Evolutionary conservation across 1,140 invertebrate genomes (phyloP).

Genomic region (Oscheius sp.): DNA sequence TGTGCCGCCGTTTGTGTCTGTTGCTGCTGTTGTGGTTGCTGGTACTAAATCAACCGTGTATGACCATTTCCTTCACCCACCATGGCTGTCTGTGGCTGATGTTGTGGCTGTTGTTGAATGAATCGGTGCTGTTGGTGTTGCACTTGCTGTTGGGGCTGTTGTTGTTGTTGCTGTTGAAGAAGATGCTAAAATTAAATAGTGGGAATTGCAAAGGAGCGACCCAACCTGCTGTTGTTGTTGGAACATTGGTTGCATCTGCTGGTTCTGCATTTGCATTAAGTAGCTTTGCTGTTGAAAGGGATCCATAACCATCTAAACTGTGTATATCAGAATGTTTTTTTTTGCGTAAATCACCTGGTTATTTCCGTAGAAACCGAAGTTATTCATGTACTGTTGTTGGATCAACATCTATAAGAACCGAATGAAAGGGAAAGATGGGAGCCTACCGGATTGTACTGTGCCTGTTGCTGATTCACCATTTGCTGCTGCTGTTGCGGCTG

Average conservation of each 20-base stretch:
- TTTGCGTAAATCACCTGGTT: conserved; percentile 11
- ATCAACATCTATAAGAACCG: conserved; percentile 23
- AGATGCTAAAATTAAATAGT: background rate
- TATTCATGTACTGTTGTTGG: conserved; percentile 34
- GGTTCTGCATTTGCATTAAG: conserved; percentile 17
- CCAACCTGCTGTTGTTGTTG: conserved; percentile 12
- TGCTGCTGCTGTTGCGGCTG: conserved; percentile 1
- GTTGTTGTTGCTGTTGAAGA: conserved; percentile 27
- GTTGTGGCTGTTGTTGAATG: conserved; percentile 22
- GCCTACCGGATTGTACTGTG: conserved; percentile 21
- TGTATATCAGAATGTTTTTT: background rate
- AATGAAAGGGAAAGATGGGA: background rate
- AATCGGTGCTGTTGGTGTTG: conserved; percentile 23
- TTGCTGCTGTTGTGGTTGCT: conserved; percentile 24
- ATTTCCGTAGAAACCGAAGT: conserved; percentile 25
- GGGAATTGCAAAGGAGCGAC: conserved; percentile 2
- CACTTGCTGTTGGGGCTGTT: conserved; percentile 16
- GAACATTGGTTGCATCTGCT: conserved; percentile 30
- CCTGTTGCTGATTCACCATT: background rate
- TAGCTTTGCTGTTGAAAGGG: conserved; percentile 33
- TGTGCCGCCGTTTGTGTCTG: conserved; percentile 14
- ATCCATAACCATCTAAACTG: background rate
- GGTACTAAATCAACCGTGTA: conserved; percentile 18
- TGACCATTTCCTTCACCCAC: background rate
- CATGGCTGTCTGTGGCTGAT: conserved; percentile 19